phyloP scores from a whole-genome alignment of 2,888 invertebrate species.

The Polydrusus cervinus region DNA sequence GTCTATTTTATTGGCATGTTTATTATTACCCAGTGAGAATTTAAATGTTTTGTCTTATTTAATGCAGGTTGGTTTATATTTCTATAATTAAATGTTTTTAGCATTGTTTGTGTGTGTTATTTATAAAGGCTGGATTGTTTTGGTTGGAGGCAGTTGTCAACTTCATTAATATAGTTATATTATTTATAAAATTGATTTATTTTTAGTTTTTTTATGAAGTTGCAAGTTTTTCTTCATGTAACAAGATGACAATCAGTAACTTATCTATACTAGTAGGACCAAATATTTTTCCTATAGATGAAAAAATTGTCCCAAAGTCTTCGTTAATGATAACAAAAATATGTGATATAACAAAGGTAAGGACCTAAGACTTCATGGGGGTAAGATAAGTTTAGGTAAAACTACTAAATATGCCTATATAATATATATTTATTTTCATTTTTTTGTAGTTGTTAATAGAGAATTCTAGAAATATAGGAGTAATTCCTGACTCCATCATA shows the following conservation, averaged over 20 bases:
- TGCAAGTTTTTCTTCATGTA: slow-evolving; percentile 79
- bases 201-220: slow-evolving; percentile 81
- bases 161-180: too few species aligned
- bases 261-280: slow-evolving; percentile 90
- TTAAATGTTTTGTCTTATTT: slow-evolving; percentile 87
- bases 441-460: slow-evolving; percentile 81
- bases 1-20: slow-evolving; percentile 79
- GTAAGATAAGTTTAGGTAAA: too few species aligned
- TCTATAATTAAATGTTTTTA: not conserved
- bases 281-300: slow-evolving; percentile 87
- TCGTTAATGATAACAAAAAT: slow-evolving; percentile 67
- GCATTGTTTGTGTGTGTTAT: too few species aligned
- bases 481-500: slow-evolving; percentile 77
- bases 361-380: not conserved
- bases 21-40: slow-evolving; percentile 84
- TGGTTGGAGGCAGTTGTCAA: not conserved
- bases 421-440: not conserved
- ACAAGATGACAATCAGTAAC: slow-evolving; percentile 90
- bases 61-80: slow-evolving; percentile 78
- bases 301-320: slow-evolving; percentile 73
- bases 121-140: too few species aligned
- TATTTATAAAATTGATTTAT: not conserved
- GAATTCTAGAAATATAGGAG: slow-evolving; percentile 83
- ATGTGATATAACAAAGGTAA: slow-evolving; percentile 62
- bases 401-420: too few species aligned